Base-by-base conservation (phyloP, 2,113 vertebrate genomes). In the Sarotherodon lohbergeri region DNA sequence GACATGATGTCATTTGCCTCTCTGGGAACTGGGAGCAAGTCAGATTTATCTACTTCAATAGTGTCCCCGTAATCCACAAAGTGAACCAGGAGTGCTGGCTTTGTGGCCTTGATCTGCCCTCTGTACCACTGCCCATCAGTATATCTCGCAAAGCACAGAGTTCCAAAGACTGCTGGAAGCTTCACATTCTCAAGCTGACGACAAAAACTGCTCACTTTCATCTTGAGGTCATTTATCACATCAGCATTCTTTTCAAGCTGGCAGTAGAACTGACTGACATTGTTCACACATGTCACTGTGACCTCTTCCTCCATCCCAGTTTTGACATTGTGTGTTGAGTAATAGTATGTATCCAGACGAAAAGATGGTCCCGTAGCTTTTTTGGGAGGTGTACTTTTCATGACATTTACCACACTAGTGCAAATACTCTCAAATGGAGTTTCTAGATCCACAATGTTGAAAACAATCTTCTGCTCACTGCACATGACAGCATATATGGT, bases 21-120 rank as follows among this genome's bases (percentile, higher is more conserved):
- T 56, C n/a, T 92, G 54, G 98, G 98, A 91, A 99, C 92, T 29
- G 96, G 96, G 85, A 98, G 94, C 81, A 99, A 68, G 56, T 97
- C 90, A 8, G 96, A 95, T 50, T 92, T 91, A 9, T 95, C 92
- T 52, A 98, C 89, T 24, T 93, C 79, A 54, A 97, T 93, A 6
- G 95, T 97, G 91, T 99, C 97, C 1, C 99, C 99, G 90, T 98
- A 99, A 95, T 99, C 99, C 88, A 99, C 98, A 97, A 99, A 99
- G 59, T 98, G 96, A 17, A 99, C 95, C 48, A 95, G 80, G 12
- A 91, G 88, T 1, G 82, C 93, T 8, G 97, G 96, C 1, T 95
- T 92, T 89, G 90, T 92, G 82, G 95, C 94, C 46, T 83, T 94
- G 80, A 98, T 95, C 43, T 97, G 88, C 19, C 96, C 98, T 78